Conservation (phyloP, 2,797 vertebrate species). For the Mormyrops boulengeri region DNA sequence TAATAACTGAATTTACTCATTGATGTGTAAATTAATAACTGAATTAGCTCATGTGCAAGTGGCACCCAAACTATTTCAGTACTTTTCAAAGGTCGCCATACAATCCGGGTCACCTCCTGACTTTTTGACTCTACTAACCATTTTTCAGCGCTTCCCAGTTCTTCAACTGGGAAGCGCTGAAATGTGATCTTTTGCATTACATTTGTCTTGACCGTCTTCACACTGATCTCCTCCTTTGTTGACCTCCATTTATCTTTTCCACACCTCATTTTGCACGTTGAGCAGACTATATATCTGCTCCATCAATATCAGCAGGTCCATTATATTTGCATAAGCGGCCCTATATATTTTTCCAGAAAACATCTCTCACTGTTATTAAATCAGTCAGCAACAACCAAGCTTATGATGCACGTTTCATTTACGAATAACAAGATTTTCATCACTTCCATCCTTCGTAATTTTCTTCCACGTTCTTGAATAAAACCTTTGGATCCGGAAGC, state of each 20-base stretch:
- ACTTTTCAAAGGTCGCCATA: not conserved
- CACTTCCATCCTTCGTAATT: not conserved
- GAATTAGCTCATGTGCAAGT: not conserved
- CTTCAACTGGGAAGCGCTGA: not conserved
- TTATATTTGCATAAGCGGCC: not conserved
- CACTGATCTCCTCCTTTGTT: not conserved
- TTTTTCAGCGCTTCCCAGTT: not conserved
- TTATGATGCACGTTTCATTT: not conserved
- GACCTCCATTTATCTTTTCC: not conserved
- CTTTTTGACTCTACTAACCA: not conserved
- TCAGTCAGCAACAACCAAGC: not conserved
- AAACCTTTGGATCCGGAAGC: not conserved
- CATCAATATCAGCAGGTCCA: not conserved
- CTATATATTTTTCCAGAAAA: not conserved
- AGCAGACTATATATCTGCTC: not conserved
- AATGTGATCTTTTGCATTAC: not conserved
- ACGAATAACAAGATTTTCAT: not conserved
- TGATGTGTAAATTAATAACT: too few relatives aligned
- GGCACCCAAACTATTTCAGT: not conserved
- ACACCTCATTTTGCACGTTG: not conserved
- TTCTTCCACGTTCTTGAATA: not conserved
- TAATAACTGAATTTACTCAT: not conserved
- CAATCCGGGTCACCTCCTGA: not conserved
- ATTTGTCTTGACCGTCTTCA: not conserved
- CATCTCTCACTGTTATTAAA: not conserved